phyloP scores from a whole-genome alignment of 2,113 vertebrate species.

The Catharus bicknelli region DNA sequence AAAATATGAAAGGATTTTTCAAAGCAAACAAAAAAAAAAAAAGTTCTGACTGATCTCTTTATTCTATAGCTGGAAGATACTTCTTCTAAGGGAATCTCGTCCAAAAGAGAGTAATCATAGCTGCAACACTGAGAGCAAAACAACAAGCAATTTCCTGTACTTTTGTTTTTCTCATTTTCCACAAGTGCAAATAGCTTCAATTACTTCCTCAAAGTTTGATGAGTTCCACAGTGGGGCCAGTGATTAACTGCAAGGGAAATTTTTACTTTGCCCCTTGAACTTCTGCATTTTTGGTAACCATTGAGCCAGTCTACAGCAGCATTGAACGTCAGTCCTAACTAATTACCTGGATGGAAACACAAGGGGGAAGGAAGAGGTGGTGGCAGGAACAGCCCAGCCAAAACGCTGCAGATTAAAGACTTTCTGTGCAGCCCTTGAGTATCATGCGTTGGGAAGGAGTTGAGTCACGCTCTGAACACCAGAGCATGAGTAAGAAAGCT shows the following conservation, averaged over 20 bases:
- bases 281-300: background rate
- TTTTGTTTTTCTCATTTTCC: slow-evolving; percentile 45
- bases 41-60: background rate
- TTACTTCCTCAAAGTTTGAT: slow-evolving; percentile 44
- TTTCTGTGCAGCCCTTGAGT: fast-evolving
- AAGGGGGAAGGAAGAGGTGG: background rate
- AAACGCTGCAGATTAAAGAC: background rate
- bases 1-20: slow-evolving; percentile 11
- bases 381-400: background rate
- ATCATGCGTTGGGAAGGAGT: background rate
- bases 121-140: slow-evolving; percentile 19
- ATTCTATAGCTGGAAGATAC: slow-evolving; percentile 43
- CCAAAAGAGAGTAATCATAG: slow-evolving; percentile 34
- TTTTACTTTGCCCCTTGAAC: background rate
- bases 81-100: slow-evolving; percentile 47
- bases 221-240: background rate
- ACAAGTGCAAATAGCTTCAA: slow-evolving; percentile 47
- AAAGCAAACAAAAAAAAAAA: background rate
- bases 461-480: slow-evolving; percentile 38
- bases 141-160: slow-evolving; percentile 44
- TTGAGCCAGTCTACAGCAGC: background rate
- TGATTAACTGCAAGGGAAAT: slow-evolving; percentile 4
- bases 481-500: slow-evolving; percentile 42
- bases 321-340: background rate
- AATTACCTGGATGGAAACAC: background rate